Evolutionary conservation across 2,888 invertebrate species (phyloP).

Genomic region (Eupithecia inturbata): DNA sequence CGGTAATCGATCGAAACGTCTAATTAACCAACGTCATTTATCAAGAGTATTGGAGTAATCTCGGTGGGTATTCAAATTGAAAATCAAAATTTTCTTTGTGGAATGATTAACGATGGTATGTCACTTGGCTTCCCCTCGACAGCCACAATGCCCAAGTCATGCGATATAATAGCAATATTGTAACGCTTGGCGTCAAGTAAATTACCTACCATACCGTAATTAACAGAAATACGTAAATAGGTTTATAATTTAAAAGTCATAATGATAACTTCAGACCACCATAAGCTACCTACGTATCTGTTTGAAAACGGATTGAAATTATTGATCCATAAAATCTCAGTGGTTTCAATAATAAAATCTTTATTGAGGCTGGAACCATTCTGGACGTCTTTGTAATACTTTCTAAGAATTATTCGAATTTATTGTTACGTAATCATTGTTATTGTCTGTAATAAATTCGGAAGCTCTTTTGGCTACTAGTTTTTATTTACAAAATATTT

Average conservation of each 20-base stretch:
- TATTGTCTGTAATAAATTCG: slow-evolving; percentile 32
- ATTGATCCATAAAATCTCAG: slow-evolving; percentile 43
- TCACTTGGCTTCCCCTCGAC: slow-evolving; percentile 72
- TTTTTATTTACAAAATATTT: slow-evolving; percentile 35
- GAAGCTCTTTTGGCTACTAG: slow-evolving; percentile 26
- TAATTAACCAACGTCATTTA: slow-evolving; percentile 73
- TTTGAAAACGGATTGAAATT: slow-evolving; percentile 39
- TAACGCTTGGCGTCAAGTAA: slow-evolving; percentile 72
- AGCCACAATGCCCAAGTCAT: slow-evolving; percentile 75
- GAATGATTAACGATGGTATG: slow-evolving; percentile 80
- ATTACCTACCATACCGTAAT: slow-evolving; percentile 72
- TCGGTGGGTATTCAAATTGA: slow-evolving; percentile 71
- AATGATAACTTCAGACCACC: slow-evolving; percentile 43
- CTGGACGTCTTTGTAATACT: slow-evolving; percentile 27
- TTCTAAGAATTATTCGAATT: slow-evolving; percentile 28
- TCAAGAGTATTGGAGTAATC: slow-evolving; percentile 71
- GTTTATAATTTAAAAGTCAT: slow-evolving; percentile 45
- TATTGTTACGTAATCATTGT: slow-evolving; percentile 28
- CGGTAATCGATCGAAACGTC: slow-evolving; percentile 51
- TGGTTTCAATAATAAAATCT: slow-evolving; percentile 23
- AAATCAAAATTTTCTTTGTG: slow-evolving; percentile 78
- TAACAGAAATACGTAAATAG: slow-evolving; percentile 65
- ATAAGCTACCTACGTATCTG: slow-evolving; percentile 36
- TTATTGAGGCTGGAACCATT: slow-evolving; percentile 19
- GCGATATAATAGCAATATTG: slow-evolving; percentile 79